Base-by-base conservation (phyloP, 37 sponge, comb jelly and placozoan genomes). In the Cladorhizidae sp. region DNA sequence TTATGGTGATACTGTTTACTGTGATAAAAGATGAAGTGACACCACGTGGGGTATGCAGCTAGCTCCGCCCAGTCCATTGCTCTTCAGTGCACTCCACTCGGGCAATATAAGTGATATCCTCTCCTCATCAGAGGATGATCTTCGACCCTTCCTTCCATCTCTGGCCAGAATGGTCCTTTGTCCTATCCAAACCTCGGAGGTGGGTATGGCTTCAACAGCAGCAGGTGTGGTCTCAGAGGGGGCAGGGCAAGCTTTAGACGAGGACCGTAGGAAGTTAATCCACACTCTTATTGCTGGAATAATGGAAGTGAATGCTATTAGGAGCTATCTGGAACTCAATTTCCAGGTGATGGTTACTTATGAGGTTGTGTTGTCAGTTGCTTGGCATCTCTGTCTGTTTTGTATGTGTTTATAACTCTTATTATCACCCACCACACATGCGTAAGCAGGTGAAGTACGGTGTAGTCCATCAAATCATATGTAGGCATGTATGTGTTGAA, bases 81-180 rank as follows among this genome's bases (percentile, higher is more conserved):
- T 91, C 21, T 91, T 91, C 68, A 33, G 33, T 73, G 73, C 70
- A 6, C 57, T 91, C 22, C 78, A 64, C 17, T 45, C 83, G 56
- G 91, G 91, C 23, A 50, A 83, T 39, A 33, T 86, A 17, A 26
- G 45, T 12, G 45, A 73, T 18, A 61, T 91, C 25, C 20, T 25
- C 6, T 21, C 29, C 42, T 81, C 58, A 59, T 11, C 74, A 15
- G 14, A 56, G 23, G 63, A 73, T 54, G 83, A 86, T 32, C 71
- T 91, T 43, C 43, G 82, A 54, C 91, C 91, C 29, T 91, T 82
- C 43, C 87, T 91, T 20, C 91, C 91, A 1, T 83, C 38, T 39
- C 70, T 91, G 45, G 57, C 61, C 36, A 33, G 86, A 33, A 80
- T 80, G 5, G 72, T 79, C 20, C 40, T 80, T 23, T 59, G 41